phyloP scores from a whole-genome alignment of 2,797 vertebrate species.

The Rhinoraja longicauda region DNA sequence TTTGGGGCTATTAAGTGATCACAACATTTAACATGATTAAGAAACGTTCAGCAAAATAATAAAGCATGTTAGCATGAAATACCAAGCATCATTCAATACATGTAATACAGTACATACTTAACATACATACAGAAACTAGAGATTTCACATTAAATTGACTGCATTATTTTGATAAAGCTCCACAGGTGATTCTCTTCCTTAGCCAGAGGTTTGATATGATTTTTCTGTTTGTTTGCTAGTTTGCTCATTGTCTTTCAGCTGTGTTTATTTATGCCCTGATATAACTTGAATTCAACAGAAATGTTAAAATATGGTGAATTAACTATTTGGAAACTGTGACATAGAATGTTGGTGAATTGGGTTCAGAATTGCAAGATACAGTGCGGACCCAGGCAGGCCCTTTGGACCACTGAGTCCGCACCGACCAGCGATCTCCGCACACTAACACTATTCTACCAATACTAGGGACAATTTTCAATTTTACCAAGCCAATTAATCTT shows the following conservation, averaged over 20 bases:
- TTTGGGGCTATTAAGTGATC: too few species aligned
- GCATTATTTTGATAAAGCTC: neutral
- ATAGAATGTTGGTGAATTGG: too few species aligned
- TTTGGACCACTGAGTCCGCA: too few species aligned
- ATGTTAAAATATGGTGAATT: neutral
- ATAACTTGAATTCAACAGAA: neutral
- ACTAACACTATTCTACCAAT: too few species aligned
- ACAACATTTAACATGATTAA: neutral
- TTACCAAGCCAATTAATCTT: too few species aligned
- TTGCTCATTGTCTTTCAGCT: neutral
- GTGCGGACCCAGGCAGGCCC: too few species aligned
- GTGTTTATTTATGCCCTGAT: neutral
- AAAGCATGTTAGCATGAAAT: neutral
- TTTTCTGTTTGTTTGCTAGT: neutral
- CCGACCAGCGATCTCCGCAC: too few species aligned
- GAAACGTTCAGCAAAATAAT: neutral
- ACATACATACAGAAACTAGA: too few species aligned
- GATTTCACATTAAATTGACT: neutral
- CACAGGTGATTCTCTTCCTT: neutral
- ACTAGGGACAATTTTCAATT: too few species aligned
- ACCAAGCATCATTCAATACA: neutral
- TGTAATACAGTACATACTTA: neutral
- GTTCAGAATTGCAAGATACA: too few species aligned
- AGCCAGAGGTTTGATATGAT: neutral
- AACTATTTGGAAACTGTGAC: neutral